phyloP scores from a whole-genome alignment of 2,113 vertebrate species.

The Mobula birostris region DNA sequence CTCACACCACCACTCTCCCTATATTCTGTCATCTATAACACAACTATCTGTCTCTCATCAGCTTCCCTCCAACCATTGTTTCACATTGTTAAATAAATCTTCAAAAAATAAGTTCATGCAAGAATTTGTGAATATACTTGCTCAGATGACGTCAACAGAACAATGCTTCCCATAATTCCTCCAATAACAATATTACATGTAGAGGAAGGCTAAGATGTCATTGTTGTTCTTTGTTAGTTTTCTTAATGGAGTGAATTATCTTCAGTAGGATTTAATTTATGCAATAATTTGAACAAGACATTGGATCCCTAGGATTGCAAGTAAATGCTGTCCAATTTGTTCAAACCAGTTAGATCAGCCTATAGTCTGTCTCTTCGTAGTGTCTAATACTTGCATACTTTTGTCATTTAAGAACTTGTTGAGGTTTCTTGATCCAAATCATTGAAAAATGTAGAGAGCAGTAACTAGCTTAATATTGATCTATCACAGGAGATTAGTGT shows the following conservation, averaged over 20 bases:
- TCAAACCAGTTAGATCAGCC: neutral
- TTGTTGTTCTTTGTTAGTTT: neutral
- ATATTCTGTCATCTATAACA: no score
- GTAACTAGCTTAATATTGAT: neutral
- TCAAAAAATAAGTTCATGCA: no score
- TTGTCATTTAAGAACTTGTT: neutral
- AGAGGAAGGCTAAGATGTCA: neutral
- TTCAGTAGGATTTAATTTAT: neutral
- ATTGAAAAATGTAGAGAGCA: neutral
- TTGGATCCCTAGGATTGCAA: neutral
- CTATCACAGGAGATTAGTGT: no score
- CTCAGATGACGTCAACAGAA: neutral
- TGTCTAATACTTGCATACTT: neutral
- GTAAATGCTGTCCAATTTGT: neutral
- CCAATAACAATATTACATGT: neutral
- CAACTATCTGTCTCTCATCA: no score
- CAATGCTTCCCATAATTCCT: neutral
- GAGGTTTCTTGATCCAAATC: neutral
- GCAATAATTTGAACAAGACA: neutral
- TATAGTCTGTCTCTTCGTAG: neutral
- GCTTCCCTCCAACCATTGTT: no score
- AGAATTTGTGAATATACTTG: no score
- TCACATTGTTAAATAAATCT: no score
- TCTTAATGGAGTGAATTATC: neutral
- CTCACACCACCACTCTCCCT: no score